Evolutionary conservation across 2,797 vertebrate species (phyloP).

Genomic region (Odontamblyopus rebecca): DNA sequence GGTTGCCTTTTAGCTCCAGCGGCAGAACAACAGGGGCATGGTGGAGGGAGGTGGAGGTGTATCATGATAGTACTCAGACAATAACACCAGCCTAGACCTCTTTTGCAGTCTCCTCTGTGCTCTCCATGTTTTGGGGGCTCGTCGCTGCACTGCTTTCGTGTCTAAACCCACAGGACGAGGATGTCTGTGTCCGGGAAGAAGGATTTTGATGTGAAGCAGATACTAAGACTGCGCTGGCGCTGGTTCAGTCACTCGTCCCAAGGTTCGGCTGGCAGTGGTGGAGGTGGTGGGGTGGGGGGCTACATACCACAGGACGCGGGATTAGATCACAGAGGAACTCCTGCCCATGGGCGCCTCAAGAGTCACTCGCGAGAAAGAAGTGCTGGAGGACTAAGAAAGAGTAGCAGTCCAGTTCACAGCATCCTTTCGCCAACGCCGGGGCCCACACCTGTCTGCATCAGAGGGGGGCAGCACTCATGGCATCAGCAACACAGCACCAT

Average conservation of each 20-base stretch:
- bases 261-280: conserved; percentile 83
- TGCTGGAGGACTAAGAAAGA: conserved; percentile 83
- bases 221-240: conserved; percentile 94
- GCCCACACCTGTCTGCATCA: conserved; percentile 82
- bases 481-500: conserved; percentile 84
- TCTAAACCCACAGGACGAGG: conserved; percentile 70
- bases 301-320: conserved; percentile 90
- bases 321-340: conserved; percentile 88
- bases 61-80: conserved; percentile 64
- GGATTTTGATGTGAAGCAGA: conserved; percentile 98
- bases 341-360: conserved; percentile 88
- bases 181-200: conserved; percentile 97
- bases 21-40: conserved; percentile 71
- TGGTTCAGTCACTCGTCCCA: conserved; percentile 97
- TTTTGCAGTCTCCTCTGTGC: conserved; percentile 58
- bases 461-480: conserved; percentile 83
- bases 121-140: conserved; percentile 73
- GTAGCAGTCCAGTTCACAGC: conserved; percentile 87
- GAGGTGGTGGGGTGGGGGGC: conserved; percentile 73
- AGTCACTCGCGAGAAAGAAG: conserved; percentile 90
- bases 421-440: conserved; percentile 85
- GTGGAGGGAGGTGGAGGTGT: conserved; percentile 55
- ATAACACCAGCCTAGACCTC: conserved; percentile 64
- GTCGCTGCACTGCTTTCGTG: conserved; percentile 63
- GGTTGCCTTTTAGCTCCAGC: conserved; percentile 75